Evolutionary conservation across 2,888 invertebrate species (phyloP), one percentile per base, ranked within the genome.

Genomic region (Luffia ferchaultella): DNA sequence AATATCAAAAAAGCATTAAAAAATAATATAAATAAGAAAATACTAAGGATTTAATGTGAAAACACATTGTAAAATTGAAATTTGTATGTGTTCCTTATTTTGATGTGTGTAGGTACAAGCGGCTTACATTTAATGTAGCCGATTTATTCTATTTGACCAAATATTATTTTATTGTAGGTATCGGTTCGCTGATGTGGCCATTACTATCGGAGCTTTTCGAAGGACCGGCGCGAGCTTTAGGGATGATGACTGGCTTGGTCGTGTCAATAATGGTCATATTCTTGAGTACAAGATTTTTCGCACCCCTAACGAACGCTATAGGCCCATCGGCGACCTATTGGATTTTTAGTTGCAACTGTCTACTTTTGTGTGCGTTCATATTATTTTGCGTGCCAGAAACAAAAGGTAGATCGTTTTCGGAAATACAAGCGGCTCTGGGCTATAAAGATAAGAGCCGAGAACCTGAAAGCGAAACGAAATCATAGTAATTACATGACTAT

Each of bases 331-430:
- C 58, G 0, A 72, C 68, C 0, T 76, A 72, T 44, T 73, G 69
- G 68, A 42, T 63, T 9, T 71, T 71, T 18, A 60, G 63, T 18
- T 53, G 54, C 0, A 62, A 62, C 19, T 65, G 67, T 48, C 49
- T 71, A 1, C 40, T 62, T 1, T 52, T 64, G 0, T 58, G 60
- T 30, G 2, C 60, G 2, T 63, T 70, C 18, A 57, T 75, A 1
- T 45, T 61, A 16, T 57, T 67, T 16, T 63, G 61, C 46, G 52
- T 79, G 2, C 79, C 79, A 0, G 79, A 79, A 50, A 79, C 78
- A 1, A 78, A 76, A 19, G 76, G 76, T 0, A 77, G 71, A 42
- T 65, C 64, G 1, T 70, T 78, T 45, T 56, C 57, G 1, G 76
- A 78, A 49, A 78, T 79, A 12, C 77, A 79, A 51, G 50, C 49